Percentiles rank a stretch among this genome's conserved stretches.
Conservation (phyloP, 30 jellyfish, hydroid and myxozoan genomes). For the Nemopilema nomurai region DNA sequence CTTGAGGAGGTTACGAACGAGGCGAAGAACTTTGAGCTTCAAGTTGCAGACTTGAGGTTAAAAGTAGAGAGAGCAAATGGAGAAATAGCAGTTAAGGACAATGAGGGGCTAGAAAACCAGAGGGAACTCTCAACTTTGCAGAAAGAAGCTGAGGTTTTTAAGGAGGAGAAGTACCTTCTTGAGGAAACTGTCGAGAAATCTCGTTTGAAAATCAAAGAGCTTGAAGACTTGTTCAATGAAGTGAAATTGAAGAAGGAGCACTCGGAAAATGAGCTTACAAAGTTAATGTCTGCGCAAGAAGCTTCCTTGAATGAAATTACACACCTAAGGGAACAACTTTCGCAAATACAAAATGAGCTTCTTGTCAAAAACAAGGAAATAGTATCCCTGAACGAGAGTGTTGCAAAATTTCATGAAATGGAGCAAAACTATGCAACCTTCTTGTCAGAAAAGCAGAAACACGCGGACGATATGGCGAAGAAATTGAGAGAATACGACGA, state of each 20-base stretch:
- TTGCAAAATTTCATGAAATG: neutral
- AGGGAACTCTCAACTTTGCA: neutral
- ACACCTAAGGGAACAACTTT: neutral
- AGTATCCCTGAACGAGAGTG: neutral
- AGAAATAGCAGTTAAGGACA: neutral
- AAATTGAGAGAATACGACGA: neutral
- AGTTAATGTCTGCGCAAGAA: neutral
- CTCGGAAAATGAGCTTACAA: neutral
- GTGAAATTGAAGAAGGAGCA: neutral
- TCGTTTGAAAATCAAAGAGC: neutral
- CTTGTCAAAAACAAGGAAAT: neutral
- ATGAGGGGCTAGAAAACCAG: neutral
- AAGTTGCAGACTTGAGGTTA: neutral
- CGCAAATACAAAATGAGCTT: neutral
- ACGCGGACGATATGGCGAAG: neutral
- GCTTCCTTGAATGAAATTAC: neutral
- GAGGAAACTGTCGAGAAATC: neutral
- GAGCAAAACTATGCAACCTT: neutral
- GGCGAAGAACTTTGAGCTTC: neutral
- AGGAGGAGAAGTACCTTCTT: neutral
- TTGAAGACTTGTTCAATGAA: neutral
- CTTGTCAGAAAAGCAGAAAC: neutral
- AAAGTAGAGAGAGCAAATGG: neutral
- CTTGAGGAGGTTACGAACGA: conserved; percentile 3
- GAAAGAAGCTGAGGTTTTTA: neutral